Percentiles rank a stretch among this genome's conserved stretches.
phyloP scores from a whole-genome alignment of 2,113 vertebrate species.

The Tychaedon coryphoeus region DNA sequence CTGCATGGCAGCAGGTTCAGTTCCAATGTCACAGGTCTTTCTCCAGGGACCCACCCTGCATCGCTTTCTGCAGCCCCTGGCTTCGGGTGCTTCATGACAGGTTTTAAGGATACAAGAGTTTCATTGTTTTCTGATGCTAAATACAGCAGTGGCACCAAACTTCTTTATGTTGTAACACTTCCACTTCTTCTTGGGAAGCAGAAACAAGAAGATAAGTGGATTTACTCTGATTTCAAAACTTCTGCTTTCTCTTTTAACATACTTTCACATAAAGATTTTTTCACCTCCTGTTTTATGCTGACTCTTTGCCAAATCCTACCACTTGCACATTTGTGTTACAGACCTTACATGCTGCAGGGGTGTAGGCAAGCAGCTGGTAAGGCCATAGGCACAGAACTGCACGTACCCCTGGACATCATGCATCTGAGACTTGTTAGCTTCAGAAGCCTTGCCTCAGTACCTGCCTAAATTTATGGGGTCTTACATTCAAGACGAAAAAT shows the following conservation, averaged over 20 bases:
- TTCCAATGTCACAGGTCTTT: not conserved
- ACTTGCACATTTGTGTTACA: not conserved
- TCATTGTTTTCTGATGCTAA: not conserved
- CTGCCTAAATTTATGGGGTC: not conserved
- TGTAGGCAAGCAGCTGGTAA: not conserved
- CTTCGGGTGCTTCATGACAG: not conserved
- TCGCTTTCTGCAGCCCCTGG: not conserved
- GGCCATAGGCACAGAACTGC: not conserved
- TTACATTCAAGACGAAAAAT: not conserved
- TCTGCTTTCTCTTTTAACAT: not conserved
- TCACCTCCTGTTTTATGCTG: not conserved
- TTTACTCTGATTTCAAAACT: not conserved
- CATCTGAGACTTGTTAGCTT: not conserved
- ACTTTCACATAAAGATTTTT: not conserved
- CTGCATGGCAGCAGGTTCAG: not conserved
- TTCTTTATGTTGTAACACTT: not conserved
- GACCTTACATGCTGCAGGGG: not conserved
- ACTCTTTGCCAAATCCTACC: not conserved
- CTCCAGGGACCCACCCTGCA: not conserved
- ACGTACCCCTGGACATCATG: accelerated
- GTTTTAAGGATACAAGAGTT: not conserved
- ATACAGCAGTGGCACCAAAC: not conserved
- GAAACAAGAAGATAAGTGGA: not conserved
- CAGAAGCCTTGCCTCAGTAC: not conserved
- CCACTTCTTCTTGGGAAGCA: slow-evolving; percentile 18